Percentiles rank a stretch among this genome's conserved stretches.
Evolutionary conservation across 2,113 vertebrate species (phyloP).

Genomic region (Epinephelus moara): DNA sequence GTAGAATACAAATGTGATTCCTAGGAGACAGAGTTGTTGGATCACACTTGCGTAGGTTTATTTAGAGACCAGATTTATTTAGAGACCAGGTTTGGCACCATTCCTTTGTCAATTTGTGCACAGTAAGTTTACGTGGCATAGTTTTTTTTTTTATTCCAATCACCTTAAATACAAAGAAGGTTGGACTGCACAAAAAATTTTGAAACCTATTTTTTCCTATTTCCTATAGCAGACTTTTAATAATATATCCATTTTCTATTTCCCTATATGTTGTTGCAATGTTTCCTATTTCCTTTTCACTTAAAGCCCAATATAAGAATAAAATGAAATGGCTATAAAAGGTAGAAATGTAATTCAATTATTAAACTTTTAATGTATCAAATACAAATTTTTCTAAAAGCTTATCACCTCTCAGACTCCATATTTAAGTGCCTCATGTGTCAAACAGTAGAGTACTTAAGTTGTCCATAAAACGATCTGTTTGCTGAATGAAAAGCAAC

Average conservation of each 20-base stretch:
- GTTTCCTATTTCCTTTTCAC: not conserved
- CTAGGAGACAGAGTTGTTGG: not conserved
- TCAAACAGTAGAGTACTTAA: constrained; percentile 8
- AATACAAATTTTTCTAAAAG: not conserved
- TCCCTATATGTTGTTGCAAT: too few relatives aligned
- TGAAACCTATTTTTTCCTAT: not conserved
- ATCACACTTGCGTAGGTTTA: not conserved
- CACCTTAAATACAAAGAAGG: not conserved
- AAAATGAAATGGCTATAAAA: not conserved
- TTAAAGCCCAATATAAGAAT: not conserved
- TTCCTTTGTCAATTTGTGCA: not conserved
- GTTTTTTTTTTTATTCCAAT: not conserved
- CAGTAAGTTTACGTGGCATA: not conserved
- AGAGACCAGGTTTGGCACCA: not conserved
- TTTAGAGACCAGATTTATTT: too few relatives aligned
- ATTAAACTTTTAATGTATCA: not conserved
- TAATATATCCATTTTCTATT: not conserved
- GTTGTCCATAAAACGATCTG: constrained; percentile 3
- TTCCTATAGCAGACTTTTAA: not conserved
- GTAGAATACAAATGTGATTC: not conserved
- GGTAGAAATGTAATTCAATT: not conserved
- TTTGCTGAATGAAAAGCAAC: not conserved
- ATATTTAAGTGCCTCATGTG: not conserved
- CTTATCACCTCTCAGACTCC: not conserved
- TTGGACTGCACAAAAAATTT: not conserved